Evolutionary conservation across 2,113 vertebrate species (phyloP), one percentile per base, ranked within the genome.

Genomic region (Phasianus colchicus): DNA sequence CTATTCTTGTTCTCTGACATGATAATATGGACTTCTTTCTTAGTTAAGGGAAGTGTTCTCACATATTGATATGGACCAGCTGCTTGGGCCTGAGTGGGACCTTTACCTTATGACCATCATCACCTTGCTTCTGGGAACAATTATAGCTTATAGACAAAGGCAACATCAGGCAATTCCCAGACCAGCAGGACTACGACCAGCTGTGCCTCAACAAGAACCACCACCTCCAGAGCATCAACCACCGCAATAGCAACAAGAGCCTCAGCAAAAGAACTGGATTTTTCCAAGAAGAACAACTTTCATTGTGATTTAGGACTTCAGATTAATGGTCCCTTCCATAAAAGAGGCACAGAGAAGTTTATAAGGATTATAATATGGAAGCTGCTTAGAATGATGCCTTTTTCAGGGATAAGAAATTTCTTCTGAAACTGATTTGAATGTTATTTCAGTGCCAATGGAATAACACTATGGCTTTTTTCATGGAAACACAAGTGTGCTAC

Each of bases 91-190:
- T 1, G 99, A 99, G 97, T 99, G 99, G 99, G 99, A 99, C 97
- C 99, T 99, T 93, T 99, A 99, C 98, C 99, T 99, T 97, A 99
- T 99, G 99, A 99, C 99, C 1, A 98, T 99, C 96, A 99, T 99
- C 27, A 99, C 99, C 2, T 96, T 99, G 95, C 98, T 99, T 19
- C 89, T 99, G 83, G 99, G 99, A 85, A 99, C 99, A 25, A 98
- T 99, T 71, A 99, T 99, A 70, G 99, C 99, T 61, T 99, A 99
- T 95, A 97, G 99, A 63, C 99, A 99, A 93, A 98, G 99, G 76
- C 99, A 99, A 32, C 99, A 99, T 84, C 99, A 99, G 65, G 99
- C 98, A 60, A 91, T 98, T 78, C 97, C 90, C 73, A 58, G 97
- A 47, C 90, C 98, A 92, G 63, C 92, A 88, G 75, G 95, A 71